phyloP scores from a whole-genome alignment of 30 jellyfish, hydroid and myxozoan species.

The Haliclystus octoradiatus region DNA sequence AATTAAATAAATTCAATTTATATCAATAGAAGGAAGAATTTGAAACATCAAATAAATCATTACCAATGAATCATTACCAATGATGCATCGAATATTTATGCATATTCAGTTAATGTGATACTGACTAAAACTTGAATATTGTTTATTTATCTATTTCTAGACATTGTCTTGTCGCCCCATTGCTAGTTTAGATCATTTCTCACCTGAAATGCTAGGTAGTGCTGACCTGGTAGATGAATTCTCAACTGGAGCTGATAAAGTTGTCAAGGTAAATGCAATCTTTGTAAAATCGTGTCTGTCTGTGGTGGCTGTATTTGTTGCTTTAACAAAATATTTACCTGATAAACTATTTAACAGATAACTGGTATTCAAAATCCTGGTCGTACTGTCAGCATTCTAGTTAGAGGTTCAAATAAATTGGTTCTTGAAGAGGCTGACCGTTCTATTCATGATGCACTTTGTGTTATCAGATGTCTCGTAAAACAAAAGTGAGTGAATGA shows the following conservation, averaged over 20 bases:
- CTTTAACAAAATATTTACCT: background rate
- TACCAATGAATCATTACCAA: no score
- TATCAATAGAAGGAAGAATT: no score
- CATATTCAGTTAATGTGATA: no score
- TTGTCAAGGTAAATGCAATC: conserved; percentile 72
- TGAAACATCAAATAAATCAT: no score
- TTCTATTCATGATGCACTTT: conserved; percentile 95
- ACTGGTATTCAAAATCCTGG: conserved; percentile 95
- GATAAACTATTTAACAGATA: conserved; percentile 21
- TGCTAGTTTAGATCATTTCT: conserved; percentile 96
- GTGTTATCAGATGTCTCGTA: conserved; percentile 97
- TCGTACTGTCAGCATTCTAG: conserved; percentile 86
- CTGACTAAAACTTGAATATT: no score
- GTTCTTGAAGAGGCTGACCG: conserved; percentile 99
- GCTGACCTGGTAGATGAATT: conserved; percentile 98
- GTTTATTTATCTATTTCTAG: conserved; percentile 20
- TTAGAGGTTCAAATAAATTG: conserved; percentile 88
- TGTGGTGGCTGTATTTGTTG: background rate
- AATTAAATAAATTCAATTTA: no score
- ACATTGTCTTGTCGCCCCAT: conserved; percentile 90
- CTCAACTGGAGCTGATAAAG: conserved; percentile 97
- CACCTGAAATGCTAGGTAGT: conserved; percentile 92
- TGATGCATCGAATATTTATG: no score
- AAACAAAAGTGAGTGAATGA: conserved; percentile 72
- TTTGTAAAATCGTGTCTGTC: no score